A percentile compares a stretch with the other conserved stretches of the same genome.
These are phyloP conservation scores for Verasper variegatus DNA, from an alignment of 2,113 vertebrate genomes.

Conservation along the genomic window DNA sequence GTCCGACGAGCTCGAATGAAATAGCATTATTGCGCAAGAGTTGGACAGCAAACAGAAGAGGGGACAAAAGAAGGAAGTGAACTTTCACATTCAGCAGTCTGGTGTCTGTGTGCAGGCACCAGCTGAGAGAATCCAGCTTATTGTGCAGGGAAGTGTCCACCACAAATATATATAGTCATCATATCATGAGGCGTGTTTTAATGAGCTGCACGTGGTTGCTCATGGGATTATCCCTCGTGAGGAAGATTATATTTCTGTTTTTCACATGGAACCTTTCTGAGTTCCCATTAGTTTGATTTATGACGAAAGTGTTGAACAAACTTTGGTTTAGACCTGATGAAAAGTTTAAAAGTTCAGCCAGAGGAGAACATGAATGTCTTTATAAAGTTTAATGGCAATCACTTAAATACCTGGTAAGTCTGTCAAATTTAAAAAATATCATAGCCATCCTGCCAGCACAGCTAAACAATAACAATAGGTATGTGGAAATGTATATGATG, in stretches of 20 bases:
- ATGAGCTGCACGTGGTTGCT: conserved; percentile 1
- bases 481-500: neutral
- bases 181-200: neutral
- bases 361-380: no score
- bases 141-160: conserved; percentile 10
- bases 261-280: neutral
- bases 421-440: neutral
- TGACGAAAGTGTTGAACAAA: no score
- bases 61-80: conserved; percentile 37
- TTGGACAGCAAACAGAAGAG: conserved; percentile 19
- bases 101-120: conserved; percentile 29
- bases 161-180: neutral
- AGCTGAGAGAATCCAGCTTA: conserved; percentile 14
- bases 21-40: conserved; percentile 55
- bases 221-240: neutral
- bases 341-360: no score
- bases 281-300: neutral
- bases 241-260: neutral
- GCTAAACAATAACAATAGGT: neutral
- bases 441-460: neutral
- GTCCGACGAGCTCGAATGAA: conserved; percentile 49
- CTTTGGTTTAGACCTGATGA: no score
- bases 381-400: no score
- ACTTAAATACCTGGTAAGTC: no score
- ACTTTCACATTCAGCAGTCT: conserved; percentile 61